Percentiles rank a stretch among this genome's conserved stretches.
Evolutionary conservation across 1,140 invertebrate species (phyloP).

Genomic region (Drosophila sp.): DNA sequence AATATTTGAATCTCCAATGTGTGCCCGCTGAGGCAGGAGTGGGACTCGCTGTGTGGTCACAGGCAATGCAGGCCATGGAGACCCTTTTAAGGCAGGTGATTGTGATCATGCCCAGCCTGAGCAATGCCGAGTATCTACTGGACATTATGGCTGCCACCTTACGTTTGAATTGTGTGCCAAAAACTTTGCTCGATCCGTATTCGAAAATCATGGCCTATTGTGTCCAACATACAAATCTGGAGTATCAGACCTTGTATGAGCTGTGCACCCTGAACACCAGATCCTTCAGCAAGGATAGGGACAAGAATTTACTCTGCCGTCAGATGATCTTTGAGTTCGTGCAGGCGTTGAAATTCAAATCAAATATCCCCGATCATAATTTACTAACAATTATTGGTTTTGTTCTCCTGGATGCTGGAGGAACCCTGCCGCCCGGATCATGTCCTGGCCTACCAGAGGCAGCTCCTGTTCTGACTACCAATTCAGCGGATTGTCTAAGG

Average conservation of each 20-base stretch:
- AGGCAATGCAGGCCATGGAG: slow-evolving; percentile 93
- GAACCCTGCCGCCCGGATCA: slow-evolving; percentile 86
- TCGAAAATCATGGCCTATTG: slow-evolving; percentile 96
- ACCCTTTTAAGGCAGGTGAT: slow-evolving; percentile 92
- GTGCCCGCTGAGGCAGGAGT: slow-evolving; percentile 92
- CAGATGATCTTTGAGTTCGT: slow-evolving; percentile 96
- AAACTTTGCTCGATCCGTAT: slow-evolving; percentile 94
- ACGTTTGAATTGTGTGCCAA: slow-evolving; percentile 90
- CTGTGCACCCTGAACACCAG: slow-evolving; percentile 95
- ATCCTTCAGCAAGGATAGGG: slow-evolving; percentile 94
- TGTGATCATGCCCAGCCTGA: slow-evolving; percentile 88
- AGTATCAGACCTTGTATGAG: slow-evolving; percentile 93
- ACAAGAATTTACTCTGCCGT: slow-evolving; percentile 95
- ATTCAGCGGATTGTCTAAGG: slow-evolving; percentile 95
- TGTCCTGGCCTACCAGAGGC: slow-evolving; percentile 84
- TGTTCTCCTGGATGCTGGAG: slow-evolving; percentile 88
- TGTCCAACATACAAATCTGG: slow-evolving; percentile 94
- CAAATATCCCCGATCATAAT: slow-evolving; percentile 96
- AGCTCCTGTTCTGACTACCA: slow-evolving; percentile 88
- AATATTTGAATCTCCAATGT: slow-evolving; percentile 92
- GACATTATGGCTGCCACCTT: slow-evolving; percentile 94
- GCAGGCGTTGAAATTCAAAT: slow-evolving; percentile 97
- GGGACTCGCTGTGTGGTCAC: slow-evolving; percentile 89
- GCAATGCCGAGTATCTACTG: slow-evolving; percentile 90
- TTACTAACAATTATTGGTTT: slow-evolving; percentile 95